phyloP scores from a whole-genome alignment of 2,888 invertebrate genomes.

The Zygaena filipendulae region DNA sequence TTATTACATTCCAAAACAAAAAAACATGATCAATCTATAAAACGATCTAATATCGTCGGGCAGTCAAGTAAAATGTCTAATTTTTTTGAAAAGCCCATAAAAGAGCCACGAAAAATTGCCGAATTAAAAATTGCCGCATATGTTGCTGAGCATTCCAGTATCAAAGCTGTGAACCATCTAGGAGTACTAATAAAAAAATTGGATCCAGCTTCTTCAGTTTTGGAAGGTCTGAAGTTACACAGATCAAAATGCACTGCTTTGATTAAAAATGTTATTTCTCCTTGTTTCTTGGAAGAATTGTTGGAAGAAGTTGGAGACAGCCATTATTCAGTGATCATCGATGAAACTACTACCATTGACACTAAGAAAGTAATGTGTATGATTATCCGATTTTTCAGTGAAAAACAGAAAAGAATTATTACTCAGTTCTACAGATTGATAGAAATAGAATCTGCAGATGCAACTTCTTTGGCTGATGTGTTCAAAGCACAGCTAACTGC shows the following conservation, averaged over 20 bases:
- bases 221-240: too few species aligned
- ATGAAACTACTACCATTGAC: too few species aligned
- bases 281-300: slow-evolving; percentile 5
- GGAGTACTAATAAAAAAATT: too few species aligned
- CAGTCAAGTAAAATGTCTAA: slow-evolving; percentile 2
- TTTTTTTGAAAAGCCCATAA: slow-evolving; percentile 1
- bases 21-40: too few species aligned
- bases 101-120: slow-evolving; percentile 4
- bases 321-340: too few species aligned
- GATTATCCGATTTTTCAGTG: slow-evolving; percentile 1
- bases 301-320: slow-evolving; percentile 1
- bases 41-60: slow-evolving; percentile 2
- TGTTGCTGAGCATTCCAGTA: slow-evolving; percentile 6
- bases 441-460: slow-evolving; percentile 2
- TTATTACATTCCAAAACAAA: too few species aligned
- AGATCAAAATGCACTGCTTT: slow-evolving; percentile 1
- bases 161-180: slow-evolving; percentile 3
- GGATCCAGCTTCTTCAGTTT: too few species aligned
- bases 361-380: too few species aligned
- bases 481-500: slow-evolving; percentile 3
- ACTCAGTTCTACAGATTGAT: slow-evolving; percentile 3
- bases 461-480: slow-evolving; percentile 1
- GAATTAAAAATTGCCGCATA: slow-evolving; percentile 6
- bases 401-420: slow-evolving; percentile 3
- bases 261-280: slow-evolving; percentile 5